Base-by-base conservation (phyloP, 2,113 vertebrate species). In the Mellivora capensis region DNA sequence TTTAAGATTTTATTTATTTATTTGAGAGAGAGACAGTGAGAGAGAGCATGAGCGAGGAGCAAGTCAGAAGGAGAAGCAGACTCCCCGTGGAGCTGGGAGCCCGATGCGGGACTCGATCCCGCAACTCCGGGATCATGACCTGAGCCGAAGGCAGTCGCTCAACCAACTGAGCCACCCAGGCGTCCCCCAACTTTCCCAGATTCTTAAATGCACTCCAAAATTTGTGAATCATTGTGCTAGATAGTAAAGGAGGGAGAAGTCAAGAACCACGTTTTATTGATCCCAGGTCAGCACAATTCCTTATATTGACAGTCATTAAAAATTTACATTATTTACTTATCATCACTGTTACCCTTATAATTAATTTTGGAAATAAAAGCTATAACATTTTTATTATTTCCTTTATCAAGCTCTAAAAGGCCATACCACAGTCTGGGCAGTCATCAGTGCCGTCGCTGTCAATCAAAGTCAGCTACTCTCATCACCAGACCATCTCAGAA, bases 351-450 rank as follows among this genome's bases (percentile, higher is more conserved):
- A 54, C 18, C 18, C 15, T 80, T 54, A n/a, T 17, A 37, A 80
- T 14, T 29, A 52, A 34, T 13, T 80, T 80, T 34, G 18, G 34
- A 80, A 14, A 14, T 20, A 49, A 80, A 80, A 80, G 47, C 4
- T 80, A 17, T 13, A 80, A n/a, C 21, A 14, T 62, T 62, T 62
- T 54, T 54, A n/a, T 80, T 54, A n/a, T 80, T 54, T 79, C 29
- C 74, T 20, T 80, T 25, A 34, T 97, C 97, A 99, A 99, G 99
- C 99, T 93, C 93, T 98, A 81, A 98, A 62, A 95, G 99, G 99
- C 91, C 91, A 90, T 91, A 98, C 98, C 98, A 99, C 99, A 97
- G 98, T 99, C 93, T 99, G 57, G 99, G 99, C 99, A 37, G 94
- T 99, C 86, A 98, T 99, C 98, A 98, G 95, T 95, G 97, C 98